phyloP scores from a whole-genome alignment of 2,113 vertebrate species.

The Corvus hawaiiensis region DNA sequence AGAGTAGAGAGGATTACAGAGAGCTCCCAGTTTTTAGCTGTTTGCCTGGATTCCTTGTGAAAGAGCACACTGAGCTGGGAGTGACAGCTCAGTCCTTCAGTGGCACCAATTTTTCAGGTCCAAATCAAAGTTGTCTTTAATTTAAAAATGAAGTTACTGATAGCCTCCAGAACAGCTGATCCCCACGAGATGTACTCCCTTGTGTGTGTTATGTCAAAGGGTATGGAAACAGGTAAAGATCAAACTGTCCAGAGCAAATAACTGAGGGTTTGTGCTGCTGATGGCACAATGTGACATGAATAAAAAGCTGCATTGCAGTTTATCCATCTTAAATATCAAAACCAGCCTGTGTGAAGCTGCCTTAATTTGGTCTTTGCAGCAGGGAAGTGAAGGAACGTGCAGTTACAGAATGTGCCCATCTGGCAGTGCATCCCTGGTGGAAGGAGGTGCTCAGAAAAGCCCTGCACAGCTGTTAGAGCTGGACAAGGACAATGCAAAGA shows the following conservation, averaged over 20 bases:
- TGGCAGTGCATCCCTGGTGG: background rate
- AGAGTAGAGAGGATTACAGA: background rate
- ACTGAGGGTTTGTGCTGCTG: background rate
- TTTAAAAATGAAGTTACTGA: background rate
- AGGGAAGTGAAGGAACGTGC: background rate
- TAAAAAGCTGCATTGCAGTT: background rate
- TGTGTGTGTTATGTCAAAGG: background rate
- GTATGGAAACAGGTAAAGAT: background rate
- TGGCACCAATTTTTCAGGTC: background rate
- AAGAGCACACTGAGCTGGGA: background rate
- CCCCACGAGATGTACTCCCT: rapidly evolving
- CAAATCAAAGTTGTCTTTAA: background rate
- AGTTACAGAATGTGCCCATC: background rate
- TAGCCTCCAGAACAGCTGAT: background rate
- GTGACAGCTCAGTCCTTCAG: background rate
- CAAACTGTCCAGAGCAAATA: background rate
- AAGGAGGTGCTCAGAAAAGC: background rate
- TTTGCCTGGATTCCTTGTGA: background rate
- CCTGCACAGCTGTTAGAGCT: rapidly evolving
- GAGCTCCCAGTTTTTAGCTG: background rate
- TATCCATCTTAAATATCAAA: background rate
- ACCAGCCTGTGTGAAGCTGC: background rate
- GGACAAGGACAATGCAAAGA: too few species aligned
- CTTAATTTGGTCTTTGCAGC: background rate
- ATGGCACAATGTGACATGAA: too few species aligned